These are phyloP conservation scores for Catagonus wagneri DNA, from an alignment of 2,113 vertebrate genomes.

Conservation along the genomic window DNA sequence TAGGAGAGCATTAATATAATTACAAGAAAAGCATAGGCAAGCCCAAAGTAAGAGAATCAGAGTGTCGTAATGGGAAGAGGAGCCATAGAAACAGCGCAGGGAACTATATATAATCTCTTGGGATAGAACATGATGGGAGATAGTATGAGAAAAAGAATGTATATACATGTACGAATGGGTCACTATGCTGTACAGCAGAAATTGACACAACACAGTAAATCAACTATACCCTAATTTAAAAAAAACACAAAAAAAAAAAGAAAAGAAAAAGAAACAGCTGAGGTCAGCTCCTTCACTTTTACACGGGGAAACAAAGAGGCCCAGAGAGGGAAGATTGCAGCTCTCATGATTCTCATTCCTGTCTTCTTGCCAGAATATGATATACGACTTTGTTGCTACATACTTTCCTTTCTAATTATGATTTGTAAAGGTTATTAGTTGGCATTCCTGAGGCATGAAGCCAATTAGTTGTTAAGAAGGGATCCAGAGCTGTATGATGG, in stretches of 20 bases:
- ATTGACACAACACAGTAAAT: no score
- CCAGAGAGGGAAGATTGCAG: neutral
- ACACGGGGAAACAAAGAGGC: neutral
- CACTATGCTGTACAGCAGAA: no score
- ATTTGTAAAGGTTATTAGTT: conserved; percentile 24
- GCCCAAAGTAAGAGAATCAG: conserved; percentile 22
- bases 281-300: neutral
- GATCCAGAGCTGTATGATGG: neutral
- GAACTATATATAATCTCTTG: no score
- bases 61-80: neutral
- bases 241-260: no score
- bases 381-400: neutral
- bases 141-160: no score
- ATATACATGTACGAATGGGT: no score
- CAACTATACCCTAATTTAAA: no score
- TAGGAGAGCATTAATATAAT: neutral
- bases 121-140: no score
- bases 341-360: neutral
- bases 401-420: conserved; percentile 26
- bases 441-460: neutral
- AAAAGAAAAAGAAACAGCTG: neutral
- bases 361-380: neutral
- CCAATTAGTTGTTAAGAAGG: conserved; percentile 1
- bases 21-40: conserved; percentile 27
- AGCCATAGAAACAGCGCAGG: neutral